Conservation (phyloP, 1,140 invertebrate genomes). For the Triops cancriformis region DNA sequence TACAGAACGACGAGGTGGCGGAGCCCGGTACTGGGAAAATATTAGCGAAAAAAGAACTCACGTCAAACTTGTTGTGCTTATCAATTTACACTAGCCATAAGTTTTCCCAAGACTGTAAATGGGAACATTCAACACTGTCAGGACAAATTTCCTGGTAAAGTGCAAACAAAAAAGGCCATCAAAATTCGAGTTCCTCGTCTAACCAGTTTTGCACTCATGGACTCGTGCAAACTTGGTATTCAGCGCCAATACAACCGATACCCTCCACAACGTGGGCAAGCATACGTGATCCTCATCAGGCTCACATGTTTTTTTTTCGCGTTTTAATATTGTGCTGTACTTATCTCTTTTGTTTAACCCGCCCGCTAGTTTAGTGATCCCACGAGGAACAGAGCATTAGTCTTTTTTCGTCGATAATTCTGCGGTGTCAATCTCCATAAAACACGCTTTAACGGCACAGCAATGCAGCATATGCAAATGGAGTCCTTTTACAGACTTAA, state of each 20-base stretch:
- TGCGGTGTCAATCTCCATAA: background rate
- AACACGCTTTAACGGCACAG: background rate
- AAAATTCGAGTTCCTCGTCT: background rate
- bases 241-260: background rate
- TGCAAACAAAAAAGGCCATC: background rate
- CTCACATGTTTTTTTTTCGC: background rate
- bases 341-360: background rate
- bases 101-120: background rate
- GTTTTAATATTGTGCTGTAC: background rate
- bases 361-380: background rate
- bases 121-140: background rate
- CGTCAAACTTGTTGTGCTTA: background rate
- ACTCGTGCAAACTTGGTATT: background rate
- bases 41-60: background rate
- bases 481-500: background rate
- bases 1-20: slow-evolving; percentile 25
- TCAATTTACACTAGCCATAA: background rate
- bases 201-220: background rate
- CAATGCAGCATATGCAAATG: slow-evolving; percentile 1
- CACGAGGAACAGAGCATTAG: background rate
- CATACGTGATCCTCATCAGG: background rate
- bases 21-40: slow-evolving; percentile 27
- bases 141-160: background rate
- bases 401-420: background rate
- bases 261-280: background rate